These are phyloP conservation scores for Neoniphon sammara DNA, from an alignment of 2,797 vertebrate species.

Conservation along the genomic window DNA sequence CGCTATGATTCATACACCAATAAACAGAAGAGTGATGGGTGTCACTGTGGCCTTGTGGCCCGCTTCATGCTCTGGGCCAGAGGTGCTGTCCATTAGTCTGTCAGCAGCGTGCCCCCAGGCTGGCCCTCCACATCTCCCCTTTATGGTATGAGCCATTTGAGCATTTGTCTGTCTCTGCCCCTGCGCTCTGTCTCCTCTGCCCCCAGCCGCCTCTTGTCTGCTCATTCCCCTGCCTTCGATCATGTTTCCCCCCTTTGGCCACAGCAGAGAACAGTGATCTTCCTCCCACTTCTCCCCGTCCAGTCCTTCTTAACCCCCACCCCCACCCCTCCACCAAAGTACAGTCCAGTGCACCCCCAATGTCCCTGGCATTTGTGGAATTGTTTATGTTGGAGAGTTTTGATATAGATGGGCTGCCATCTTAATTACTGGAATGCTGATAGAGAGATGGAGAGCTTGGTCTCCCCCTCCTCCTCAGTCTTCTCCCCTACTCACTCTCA, in stretches of 20 bases:
- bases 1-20: constrained; percentile 60
- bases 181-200: constrained; percentile 53
- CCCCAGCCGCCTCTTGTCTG: constrained; percentile 58
- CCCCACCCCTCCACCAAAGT: constrained; percentile 19
- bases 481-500: constrained; percentile 24
- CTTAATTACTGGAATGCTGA: constrained; percentile 75
- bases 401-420: constrained; percentile 63
- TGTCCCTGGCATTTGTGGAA: constrained; percentile 68
- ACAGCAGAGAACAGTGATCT: constrained; percentile 36
- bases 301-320: neutral
- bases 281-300: constrained; percentile 1
- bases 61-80: constrained; percentile 64
- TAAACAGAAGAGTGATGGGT: constrained; percentile 58
- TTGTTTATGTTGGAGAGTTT: constrained; percentile 76
- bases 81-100: constrained; percentile 77
- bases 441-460: constrained; percentile 55
- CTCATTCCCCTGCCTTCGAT: constrained; percentile 67
- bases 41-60: constrained; percentile 54
- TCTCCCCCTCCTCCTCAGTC: constrained; percentile 9
- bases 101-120: constrained; percentile 67
- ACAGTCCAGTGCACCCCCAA: constrained; percentile 38
- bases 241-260: constrained; percentile 67
- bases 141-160: constrained; percentile 70
- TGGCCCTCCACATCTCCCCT: constrained; percentile 64
- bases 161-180: constrained; percentile 56